Conservation (phyloP, 2,888 invertebrate species). For the Tenthredo livida region DNA sequence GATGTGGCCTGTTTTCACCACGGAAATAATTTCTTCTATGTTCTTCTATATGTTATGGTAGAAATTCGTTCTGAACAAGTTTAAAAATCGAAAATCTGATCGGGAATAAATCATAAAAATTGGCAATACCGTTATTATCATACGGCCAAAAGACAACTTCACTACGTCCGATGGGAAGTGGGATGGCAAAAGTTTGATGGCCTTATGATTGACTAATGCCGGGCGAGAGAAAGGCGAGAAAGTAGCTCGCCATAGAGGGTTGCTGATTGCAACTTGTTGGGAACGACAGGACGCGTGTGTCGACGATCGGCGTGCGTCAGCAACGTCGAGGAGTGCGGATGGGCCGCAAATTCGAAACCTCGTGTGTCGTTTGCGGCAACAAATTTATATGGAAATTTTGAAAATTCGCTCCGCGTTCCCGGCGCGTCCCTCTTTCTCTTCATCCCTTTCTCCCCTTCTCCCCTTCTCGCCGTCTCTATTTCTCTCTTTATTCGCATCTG, state of each 20-base stretch:
- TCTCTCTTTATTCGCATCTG: background rate
- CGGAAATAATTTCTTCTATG: too few relatives aligned
- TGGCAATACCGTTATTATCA: background rate
- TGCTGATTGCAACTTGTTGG: constrained; percentile 50
- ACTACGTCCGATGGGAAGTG: background rate
- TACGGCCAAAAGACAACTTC: constrained; percentile 11
- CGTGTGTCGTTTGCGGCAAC: constrained; percentile 66
- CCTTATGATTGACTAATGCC: constrained; percentile 39
- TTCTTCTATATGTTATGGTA: too few relatives aligned
- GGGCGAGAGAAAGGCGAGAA: background rate
- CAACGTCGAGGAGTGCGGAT: background rate
- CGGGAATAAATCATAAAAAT: background rate
- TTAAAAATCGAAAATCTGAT: background rate
- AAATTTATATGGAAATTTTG: constrained; percentile 78
- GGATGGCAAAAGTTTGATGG: constrained; percentile 42
- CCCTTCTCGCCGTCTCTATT: constrained; percentile 10
- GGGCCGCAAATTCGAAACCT: constrained; percentile 53
- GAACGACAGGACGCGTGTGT: background rate
- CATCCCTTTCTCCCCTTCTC: background rate
- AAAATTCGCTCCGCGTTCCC: constrained; percentile 72
- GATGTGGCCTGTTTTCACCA: background rate
- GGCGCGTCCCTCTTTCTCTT: constrained; percentile 32
- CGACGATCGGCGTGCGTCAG: constrained; percentile 23
- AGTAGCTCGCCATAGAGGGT: constrained; percentile 20
- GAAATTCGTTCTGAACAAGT: too few relatives aligned